Evolutionary conservation across 2,113 vertebrate species (phyloP).

Genomic region (Argyrosomus japonicus): DNA sequence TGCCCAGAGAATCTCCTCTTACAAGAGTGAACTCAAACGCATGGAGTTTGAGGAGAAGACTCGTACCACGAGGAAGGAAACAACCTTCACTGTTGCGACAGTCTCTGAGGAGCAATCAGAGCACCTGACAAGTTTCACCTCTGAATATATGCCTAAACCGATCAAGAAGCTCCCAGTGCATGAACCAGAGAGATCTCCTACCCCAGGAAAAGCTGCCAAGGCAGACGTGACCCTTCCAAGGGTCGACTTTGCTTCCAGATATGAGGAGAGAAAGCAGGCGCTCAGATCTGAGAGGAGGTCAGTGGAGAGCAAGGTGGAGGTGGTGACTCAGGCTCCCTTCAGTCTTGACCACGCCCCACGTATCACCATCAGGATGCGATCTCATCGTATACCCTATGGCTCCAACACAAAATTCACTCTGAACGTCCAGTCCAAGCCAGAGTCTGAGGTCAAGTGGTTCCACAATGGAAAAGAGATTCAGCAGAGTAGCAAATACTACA

Average conservation of each 20-base stretch:
- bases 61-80: conserved; percentile 85
- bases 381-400: conserved; percentile 91
- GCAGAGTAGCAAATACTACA: conserved; percentile 89
- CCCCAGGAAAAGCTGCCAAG: conserved; percentile 87
- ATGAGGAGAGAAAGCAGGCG: conserved; percentile 94
- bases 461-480: conserved; percentile 92
- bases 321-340: conserved; percentile 93
- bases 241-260: conserved; percentile 95
- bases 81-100: conserved; percentile 81
- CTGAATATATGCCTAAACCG: conserved; percentile 88
- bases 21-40: conserved; percentile 91
- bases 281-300: conserved; percentile 93
- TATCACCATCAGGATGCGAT: conserved; percentile 95
- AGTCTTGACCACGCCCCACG: conserved; percentile 94
- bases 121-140: conserved; percentile 82
- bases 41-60: conserved; percentile 93
- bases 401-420: conserved; percentile 93
- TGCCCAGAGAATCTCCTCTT: conserved; percentile 87
- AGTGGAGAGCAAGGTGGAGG: conserved; percentile 88
- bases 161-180: conserved; percentile 85
- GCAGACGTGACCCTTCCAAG: conserved; percentile 87
- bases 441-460: conserved; percentile 93
- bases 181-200: conserved; percentile 83
- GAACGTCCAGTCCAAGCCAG: conserved; percentile 95
- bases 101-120: conserved; percentile 85